These are phyloP conservation scores for Tinamus major DNA, from an alignment of 2,797 vertebrate species.

Conservation along the genomic window DNA sequence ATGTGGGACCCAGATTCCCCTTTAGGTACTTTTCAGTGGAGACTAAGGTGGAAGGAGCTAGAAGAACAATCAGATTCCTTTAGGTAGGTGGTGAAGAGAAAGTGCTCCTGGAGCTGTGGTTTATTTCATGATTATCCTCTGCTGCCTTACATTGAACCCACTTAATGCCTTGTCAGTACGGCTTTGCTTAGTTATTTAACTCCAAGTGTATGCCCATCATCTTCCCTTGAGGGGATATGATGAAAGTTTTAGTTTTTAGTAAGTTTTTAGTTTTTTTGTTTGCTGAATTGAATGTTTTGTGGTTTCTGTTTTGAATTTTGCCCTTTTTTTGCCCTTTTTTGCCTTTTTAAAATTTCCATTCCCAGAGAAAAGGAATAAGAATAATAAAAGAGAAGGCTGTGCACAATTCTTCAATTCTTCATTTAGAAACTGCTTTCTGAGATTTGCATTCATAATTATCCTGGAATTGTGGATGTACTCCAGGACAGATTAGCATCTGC, in stretches of 20 bases:
- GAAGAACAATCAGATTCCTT: not conserved
- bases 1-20: not conserved
- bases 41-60: not conserved
- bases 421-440: conserved; percentile 4
- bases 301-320: not conserved
- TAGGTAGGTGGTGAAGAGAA: not conserved
- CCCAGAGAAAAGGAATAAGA: not conserved
- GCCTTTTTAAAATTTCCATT: not conserved
- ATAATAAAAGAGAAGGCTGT: not conserved
- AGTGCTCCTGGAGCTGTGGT: not conserved
- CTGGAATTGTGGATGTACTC: not conserved
- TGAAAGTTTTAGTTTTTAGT: not conserved
- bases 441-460: not conserved
- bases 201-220: not conserved
- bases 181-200: not conserved
- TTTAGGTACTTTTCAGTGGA: not conserved
- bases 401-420: not conserved
- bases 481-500: conserved; percentile 34
- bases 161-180: not conserved
- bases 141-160: not conserved
- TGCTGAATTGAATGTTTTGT: not conserved
- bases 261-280: too few species aligned
- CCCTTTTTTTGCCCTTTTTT: too few species aligned
- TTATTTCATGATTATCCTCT: not conserved
- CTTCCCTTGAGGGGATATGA: not conserved